Evolutionary conservation across 2,113 vertebrate species (phyloP).

Genomic region (Isichthys henryi): DNA sequence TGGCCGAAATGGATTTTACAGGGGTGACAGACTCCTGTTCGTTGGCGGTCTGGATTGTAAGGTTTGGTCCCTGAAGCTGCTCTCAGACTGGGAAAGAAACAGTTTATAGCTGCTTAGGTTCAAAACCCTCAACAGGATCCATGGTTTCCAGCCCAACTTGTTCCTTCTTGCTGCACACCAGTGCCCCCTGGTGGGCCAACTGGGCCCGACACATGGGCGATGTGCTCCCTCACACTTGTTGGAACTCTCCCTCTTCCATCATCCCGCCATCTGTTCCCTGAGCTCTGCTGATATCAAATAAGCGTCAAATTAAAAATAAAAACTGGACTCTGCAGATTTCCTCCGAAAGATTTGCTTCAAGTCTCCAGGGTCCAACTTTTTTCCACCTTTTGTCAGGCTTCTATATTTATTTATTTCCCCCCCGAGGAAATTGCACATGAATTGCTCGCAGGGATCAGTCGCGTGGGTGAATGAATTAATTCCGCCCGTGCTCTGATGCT

Average conservation of each 20-base stretch:
- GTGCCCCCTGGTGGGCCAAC: conserved; percentile 46
- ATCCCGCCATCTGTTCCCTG: conserved; percentile 15
- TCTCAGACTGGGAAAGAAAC: background rate
- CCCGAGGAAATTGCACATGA: background rate
- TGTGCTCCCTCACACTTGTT: background rate
- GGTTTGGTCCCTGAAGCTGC: background rate
- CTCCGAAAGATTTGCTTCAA: background rate
- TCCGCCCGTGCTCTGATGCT: conserved; percentile 9
- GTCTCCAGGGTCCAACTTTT: background rate
- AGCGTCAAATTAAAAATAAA: background rate
- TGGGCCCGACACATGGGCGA: too few species aligned
- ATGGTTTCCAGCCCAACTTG: background rate
- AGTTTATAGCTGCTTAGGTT: background rate
- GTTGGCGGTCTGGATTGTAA: background rate
- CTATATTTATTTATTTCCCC: conserved; percentile 10
- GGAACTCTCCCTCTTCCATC: conserved; percentile 5
- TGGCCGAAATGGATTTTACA: background rate
- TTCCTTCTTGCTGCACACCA: conserved; percentile 29
- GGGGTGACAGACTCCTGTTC: background rate
- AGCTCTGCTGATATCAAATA: background rate
- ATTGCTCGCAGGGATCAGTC: conserved; percentile 11
- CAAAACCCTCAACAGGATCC: background rate
- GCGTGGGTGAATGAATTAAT: conserved; percentile 13
- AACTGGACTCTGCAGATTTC: background rate
- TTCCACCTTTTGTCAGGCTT: background rate